Percentiles rank a stretch among this genome's conserved stretches.
Evolutionary conservation across 2,888 invertebrate genomes (phyloP).

Genomic region (Himalopsyche tibetana): DNA sequence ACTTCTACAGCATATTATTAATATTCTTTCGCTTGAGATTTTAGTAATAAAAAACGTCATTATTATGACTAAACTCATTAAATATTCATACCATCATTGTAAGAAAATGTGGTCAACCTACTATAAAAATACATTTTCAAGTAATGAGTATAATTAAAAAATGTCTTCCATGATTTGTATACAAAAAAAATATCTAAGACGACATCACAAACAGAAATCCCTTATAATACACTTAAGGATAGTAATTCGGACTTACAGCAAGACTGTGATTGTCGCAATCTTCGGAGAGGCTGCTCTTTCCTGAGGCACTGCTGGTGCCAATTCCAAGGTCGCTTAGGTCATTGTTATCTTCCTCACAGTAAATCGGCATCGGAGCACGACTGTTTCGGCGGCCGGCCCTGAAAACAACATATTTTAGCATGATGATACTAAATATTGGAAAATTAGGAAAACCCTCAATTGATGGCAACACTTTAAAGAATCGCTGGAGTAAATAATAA

Average conservation of each 20-base stretch:
- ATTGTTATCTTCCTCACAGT: slow-evolving; percentile 88
- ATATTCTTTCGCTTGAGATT: not conserved
- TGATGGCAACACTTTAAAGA: no score
- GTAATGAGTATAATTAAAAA: not conserved
- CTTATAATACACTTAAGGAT: not conserved
- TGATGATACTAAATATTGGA: no score
- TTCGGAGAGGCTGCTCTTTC: slow-evolving; percentile 81
- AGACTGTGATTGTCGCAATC: slow-evolving; percentile 81
- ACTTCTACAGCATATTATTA: no score
- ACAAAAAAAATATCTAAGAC: not conserved
- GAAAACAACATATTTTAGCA: slow-evolving; percentile 55
- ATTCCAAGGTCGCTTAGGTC: slow-evolving; percentile 91
- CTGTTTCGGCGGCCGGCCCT: slow-evolving; percentile 74
- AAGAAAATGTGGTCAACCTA: not conserved
- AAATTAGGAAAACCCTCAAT: no score
- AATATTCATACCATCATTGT: not conserved
- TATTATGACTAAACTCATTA: slow-evolving; percentile 33
- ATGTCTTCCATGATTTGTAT: not conserved
- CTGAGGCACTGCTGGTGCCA: slow-evolving; percentile 79
- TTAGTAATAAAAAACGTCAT: not conserved
- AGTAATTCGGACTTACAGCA: slow-evolving; percentile 74
- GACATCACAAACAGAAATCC: not conserved
- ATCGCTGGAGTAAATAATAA: no score
- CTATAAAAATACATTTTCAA: not conserved
- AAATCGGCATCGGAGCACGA: slow-evolving; percentile 81